Base-by-base conservation (phyloP, 92 coral and sea anemone species). In the Nematostella vectensis region DNA sequence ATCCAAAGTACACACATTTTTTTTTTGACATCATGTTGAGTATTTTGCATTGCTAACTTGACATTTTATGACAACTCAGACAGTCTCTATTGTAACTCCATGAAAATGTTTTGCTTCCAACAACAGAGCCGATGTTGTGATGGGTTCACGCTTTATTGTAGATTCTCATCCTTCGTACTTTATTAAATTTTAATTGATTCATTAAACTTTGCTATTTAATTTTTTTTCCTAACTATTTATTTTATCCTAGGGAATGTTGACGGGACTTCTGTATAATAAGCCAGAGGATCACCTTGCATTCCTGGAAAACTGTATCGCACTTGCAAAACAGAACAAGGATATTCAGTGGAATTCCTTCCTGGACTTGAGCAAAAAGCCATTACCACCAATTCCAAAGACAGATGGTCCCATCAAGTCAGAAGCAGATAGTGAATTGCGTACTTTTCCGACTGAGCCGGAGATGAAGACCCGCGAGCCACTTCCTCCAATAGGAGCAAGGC, bases 331-430 rank as follows among this genome's bases (percentile, higher is more conserved):
- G 3, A 83, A 78, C 53, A 88, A 83, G 36, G 62, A 68, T 54
- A 72, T 91, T 28, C 81, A 86, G 53, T 91, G 98, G 98, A 84
- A 91, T 78, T 66, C 88, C 3, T 91, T 91, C 61, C 77, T 91
- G 38, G 96, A 91, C 51, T 70, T 77, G 8, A 78, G 70, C 72
- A 91, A 87, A 54, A 87, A 79, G 50, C 98, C 98, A 9, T 74
- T 91, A 33, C 98, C 98, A 21, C 96, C 98, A 65, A 91, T 91
- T 63, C 98, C 93, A 39, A 74, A 78, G 74, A 49, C 85, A 1
- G 88, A 78, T 61, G 98, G 98, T 3, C 98, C 98, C 13, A 80
- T 91, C 52, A 77, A 73, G 31, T 63, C 95, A 40, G 98, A 91
- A 68, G 74, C 80, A 15, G 75, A 75, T 4, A 74, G 78, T 48